These are phyloP conservation scores for Calephelis virginiensis DNA, from an alignment of 1,140 invertebrate species.

Conservation along the genomic window DNA sequence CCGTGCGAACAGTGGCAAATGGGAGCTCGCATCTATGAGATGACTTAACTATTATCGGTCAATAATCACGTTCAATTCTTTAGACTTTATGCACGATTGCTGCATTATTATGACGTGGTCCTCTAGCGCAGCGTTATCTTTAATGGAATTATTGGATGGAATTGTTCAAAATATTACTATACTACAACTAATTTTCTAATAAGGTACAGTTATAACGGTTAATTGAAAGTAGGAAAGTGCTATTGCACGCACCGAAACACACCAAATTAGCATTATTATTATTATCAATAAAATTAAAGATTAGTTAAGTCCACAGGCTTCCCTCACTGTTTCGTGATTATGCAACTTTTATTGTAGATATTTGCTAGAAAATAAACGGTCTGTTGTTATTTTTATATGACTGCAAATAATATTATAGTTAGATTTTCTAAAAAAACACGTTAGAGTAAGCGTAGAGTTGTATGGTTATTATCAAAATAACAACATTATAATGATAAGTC, in stretches of 20 bases:
- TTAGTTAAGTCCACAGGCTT: slow-evolving; percentile 70
- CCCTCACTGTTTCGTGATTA: slow-evolving; percentile 61
- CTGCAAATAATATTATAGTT: slow-evolving; percentile 68
- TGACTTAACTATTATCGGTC: slow-evolving; percentile 32
- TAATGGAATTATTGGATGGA: slow-evolving; percentile 70
- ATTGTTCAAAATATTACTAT: slow-evolving; percentile 59
- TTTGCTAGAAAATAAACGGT: slow-evolving; percentile 71
- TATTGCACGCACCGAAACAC: slow-evolving; percentile 76
- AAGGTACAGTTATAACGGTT: slow-evolving; percentile 50
- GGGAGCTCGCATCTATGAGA: slow-evolving; percentile 25
- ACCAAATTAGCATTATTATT: slow-evolving; percentile 66
- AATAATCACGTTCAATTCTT: slow-evolving; percentile 33
- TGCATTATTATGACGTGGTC: slow-evolving; percentile 28
- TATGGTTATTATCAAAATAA: slow-evolving; percentile 30
- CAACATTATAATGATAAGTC: slow-evolving; percentile 22
- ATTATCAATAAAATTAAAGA: slow-evolving; percentile 55
- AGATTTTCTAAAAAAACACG: slow-evolving; percentile 73
- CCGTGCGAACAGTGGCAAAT: slow-evolving; percentile 29
- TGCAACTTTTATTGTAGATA: slow-evolving; percentile 71
- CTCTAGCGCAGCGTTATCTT: slow-evolving; percentile 34
- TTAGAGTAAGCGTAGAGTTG: slow-evolving; percentile 54
- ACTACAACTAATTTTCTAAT: slow-evolving; percentile 55
- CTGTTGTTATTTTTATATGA: slow-evolving; percentile 78
- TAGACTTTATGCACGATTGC: slow-evolving; percentile 23
- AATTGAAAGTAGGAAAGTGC: slow-evolving; percentile 71